These are phyloP conservation scores for Oscheius sp. DNA, from an alignment of 2,888 invertebrate species.

Conservation along the genomic window DNA sequence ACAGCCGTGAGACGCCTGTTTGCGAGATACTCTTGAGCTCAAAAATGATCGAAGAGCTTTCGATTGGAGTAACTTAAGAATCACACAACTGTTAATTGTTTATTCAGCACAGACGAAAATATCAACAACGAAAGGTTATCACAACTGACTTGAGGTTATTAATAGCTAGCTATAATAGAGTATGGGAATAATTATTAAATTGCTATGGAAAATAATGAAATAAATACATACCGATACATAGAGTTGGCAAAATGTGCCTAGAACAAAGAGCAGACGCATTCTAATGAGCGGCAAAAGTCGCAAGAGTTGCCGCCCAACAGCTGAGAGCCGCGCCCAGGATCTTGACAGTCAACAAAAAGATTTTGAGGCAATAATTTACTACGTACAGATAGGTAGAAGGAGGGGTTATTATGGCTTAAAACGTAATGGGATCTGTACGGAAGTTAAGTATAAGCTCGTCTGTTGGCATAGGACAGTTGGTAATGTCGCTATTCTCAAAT, in stretches of 20 bases:
- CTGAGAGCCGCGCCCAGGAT: constrained; percentile 23
- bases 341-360: constrained; percentile 19
- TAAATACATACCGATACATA: not conserved
- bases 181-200: too few relatives aligned
- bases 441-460: constrained; percentile 14
- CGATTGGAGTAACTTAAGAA: not conserved
- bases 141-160: not conserved
- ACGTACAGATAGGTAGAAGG: not conserved
- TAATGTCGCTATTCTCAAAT: constrained; percentile 9
- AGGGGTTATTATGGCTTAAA: not conserved
- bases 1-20: constrained; percentile 23
- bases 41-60: constrained; percentile 15
- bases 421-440: not conserved
- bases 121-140: not conserved
- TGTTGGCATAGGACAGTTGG: constrained; percentile 7
- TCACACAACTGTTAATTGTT: not conserved
- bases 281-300: constrained; percentile 3
- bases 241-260: constrained; percentile 6
- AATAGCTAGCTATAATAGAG: too few relatives aligned
- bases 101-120: not conserved
- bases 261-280: constrained; percentile 22
- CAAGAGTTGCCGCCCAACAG: constrained; percentile 27
- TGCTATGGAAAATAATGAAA: not conserved
- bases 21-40: constrained; percentile 14
- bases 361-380: constrained; percentile 1